Base-by-base conservation (phyloP, 2,888 invertebrate species). In the Hypomecis atomaria region DNA sequence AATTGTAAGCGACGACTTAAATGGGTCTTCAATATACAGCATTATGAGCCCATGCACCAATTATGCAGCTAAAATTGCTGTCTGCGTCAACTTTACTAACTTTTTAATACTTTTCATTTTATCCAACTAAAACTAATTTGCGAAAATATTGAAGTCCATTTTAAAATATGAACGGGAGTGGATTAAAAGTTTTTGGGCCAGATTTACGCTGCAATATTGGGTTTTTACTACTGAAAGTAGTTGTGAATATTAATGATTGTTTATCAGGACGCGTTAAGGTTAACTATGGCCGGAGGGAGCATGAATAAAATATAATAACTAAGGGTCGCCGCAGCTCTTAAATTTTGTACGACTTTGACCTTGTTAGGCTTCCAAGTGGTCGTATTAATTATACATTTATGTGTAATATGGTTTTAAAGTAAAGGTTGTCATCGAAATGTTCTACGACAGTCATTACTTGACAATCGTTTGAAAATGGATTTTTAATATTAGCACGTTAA, bases 81-180 rank as follows among this genome's bases (percentile, higher is more conserved):
- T 62, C 59, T 53, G 59, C 53, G 38, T 49, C 9, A 64, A 59
- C 54, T 52, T 43, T 45, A 42, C 43, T 40, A 67, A 67, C 67
- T 66, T 69, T 69, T 66, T 47, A 45, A 62, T 61, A 65, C 55
- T 65, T 67, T 65, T 61, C 63, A 62, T 63, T 23, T 23, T 65
- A 71, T 71, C 64, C 62, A 69, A 67, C 66, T 59, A 67, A 69
- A 67, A 69, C 67, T 66, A 65, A 69, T 67, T 71, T 61, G 62
- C 42, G 54, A 71, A 71, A 65, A 69, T 70, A 66, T 65, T 62
- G 42, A 44, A 71, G 64, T 62, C 50, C 52, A 71, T 65, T 66
- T 67, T 69, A 63, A 71, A 71, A 67, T 67, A 60, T 62, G 57
- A 53, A 52, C 45, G 38, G 48, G 54, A 66, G 49, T 59, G 61